Percentiles rank a stretch among this genome's conserved stretches.
phyloP scores from a whole-genome alignment of 2,797 vertebrate genomes.

The Eulemur mongoz region DNA sequence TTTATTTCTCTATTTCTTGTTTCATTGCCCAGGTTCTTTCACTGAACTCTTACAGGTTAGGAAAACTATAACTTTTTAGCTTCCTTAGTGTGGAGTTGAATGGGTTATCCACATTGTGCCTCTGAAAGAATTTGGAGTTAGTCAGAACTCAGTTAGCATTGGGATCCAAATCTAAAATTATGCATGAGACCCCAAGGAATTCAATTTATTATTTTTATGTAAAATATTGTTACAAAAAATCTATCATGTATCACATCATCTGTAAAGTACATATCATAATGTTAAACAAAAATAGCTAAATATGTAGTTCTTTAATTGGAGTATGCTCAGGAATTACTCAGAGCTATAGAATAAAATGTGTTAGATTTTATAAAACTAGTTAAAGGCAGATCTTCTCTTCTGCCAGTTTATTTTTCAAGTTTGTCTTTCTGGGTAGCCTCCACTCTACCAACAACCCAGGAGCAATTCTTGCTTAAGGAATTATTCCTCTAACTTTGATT shows the following conservation, averaged over 20 bases:
- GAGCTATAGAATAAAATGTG: neutral
- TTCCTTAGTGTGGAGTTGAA: neutral
- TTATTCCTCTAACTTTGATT: neutral
- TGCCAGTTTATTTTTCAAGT: neutral
- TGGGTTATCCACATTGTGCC: neutral
- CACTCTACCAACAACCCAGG: neutral
- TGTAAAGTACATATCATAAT: neutral
- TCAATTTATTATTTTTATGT: neutral
- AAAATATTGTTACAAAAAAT: neutral
- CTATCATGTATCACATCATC: neutral
- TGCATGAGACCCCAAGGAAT: neutral
- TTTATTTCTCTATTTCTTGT: neutral
- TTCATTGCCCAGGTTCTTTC: neutral
- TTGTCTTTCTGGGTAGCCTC: neutral
- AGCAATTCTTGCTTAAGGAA: neutral
- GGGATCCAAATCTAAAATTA: neutral
- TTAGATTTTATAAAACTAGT: neutral
- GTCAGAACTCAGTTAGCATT: neutral
- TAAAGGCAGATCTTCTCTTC: neutral
- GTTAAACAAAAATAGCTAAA: constrained; percentile 32
- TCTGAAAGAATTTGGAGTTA: neutral
- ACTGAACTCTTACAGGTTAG: neutral
- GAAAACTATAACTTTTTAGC: neutral
- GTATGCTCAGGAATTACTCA: neutral
- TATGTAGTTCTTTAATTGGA: neutral